Base-by-base conservation (phyloP, 2,113 vertebrate genomes). In the Narcine bancroftii region DNA sequence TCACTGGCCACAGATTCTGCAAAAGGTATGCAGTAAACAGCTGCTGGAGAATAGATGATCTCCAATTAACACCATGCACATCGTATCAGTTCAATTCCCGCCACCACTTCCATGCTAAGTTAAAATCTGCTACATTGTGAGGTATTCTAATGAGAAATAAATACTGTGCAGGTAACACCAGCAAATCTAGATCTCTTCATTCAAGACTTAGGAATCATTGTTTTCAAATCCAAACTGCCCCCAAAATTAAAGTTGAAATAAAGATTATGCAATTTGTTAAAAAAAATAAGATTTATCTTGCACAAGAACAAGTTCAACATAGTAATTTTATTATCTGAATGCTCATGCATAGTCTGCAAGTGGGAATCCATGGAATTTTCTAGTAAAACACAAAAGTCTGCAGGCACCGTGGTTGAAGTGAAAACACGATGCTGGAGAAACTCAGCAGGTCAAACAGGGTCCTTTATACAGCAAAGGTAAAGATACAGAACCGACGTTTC, bases 51-150 rank as follows among this genome's bases (percentile, higher is more conserved):
- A 87, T 87, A 19, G 81, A 87, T 60, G 81, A 60, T 87, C 53
- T 63, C 53, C 81, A 87, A 87, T 87, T 87, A 87, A 87, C 81
- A 87, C 81, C n/a, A 60, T 36, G 81, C n/a, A 60, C 81, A 87
- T 53, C 56, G 60, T 87, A 87, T 17, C 81, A 87, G 81, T 39
- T 33, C 47, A 33, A 47, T n/a, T 5, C 79, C 53, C 53, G 79
- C 53, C 79, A 83, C 50, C 24, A 53, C 47, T 47, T 83, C 53
- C 15, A 24, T 17, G 21, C n/a, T 36, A 53, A 36, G 33, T 63
- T 15, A 60, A 87, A 87, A 36, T n/a, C 81, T 87, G 81, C 53
- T 87, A 60, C 53, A 36, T 60, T 63, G 53, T 87, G 53, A 87
- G 33, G 21, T 87, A 13, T 87, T 60, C 81, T 63, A 56, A 87